phyloP scores from a whole-genome alignment of 2,797 vertebrate genomes.

The Remorina albescens region DNA sequence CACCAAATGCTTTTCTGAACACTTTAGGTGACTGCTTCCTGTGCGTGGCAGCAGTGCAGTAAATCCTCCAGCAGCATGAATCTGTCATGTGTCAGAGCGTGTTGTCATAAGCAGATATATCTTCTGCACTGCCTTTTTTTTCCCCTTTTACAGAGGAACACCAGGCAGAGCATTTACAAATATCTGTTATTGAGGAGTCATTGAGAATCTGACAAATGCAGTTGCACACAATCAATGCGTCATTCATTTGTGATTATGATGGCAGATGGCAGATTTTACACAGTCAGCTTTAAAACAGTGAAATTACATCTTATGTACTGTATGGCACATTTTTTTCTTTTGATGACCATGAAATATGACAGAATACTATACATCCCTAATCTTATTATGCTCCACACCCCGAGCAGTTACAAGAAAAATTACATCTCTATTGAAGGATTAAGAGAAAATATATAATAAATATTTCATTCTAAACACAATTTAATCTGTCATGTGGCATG shows the following conservation, averaged over 20 bases:
- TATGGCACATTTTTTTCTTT: conserved; percentile 4
- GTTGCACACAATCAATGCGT: conserved; percentile 31
- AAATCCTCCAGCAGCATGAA: conserved; percentile 67
- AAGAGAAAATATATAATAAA: conserved; percentile 42
- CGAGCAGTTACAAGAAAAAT: conserved; percentile 1
- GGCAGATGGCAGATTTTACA: conserved; percentile 32
- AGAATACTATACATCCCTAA: conserved; percentile 42
- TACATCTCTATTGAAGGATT: conserved; percentile 26
- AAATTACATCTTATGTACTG: conserved; percentile 29
- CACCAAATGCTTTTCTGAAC: conserved; percentile 40
- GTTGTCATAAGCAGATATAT: conserved; percentile 66
- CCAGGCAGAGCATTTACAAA: conserved; percentile 39
- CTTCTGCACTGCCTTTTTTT: conserved; percentile 23
- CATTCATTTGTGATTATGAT: conserved; percentile 26
- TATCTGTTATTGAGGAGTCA: conserved; percentile 39
- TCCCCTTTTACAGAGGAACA: conserved; percentile 40
- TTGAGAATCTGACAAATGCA: conserved; percentile 30
- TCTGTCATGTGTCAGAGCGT: conserved; percentile 66
- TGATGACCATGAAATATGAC: conserved; percentile 31
- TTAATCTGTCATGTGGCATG: conserved; percentile 25
- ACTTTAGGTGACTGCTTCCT: conserved; percentile 60
- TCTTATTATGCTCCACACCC: neutral
- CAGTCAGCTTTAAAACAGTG: conserved; percentile 27
- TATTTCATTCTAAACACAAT: conserved; percentile 24
- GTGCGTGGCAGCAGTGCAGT: conserved; percentile 53